Percentiles rank a stretch among this genome's conserved stretches.
These are phyloP conservation scores for Dromius quadrimaculatus DNA, from an alignment of 2,888 invertebrate species.

Conservation along the genomic window DNA sequence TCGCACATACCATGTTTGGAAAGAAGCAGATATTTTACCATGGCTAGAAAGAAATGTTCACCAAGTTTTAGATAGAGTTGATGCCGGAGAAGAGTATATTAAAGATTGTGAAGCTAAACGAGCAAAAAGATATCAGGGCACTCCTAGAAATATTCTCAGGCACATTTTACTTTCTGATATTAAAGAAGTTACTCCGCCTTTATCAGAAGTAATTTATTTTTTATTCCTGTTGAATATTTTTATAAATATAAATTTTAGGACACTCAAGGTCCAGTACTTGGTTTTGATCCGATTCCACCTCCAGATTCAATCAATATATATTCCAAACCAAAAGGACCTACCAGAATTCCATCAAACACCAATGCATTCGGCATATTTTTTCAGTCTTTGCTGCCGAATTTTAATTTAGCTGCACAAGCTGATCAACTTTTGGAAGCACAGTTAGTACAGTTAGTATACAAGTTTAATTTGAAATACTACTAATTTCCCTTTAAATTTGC, in stretches of 20 bases:
- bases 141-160: conserved; percentile 75
- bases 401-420: conserved; percentile 62
- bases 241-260: conserved; percentile 61
- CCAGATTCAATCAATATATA: conserved; percentile 80
- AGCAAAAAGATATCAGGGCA: conserved; percentile 72
- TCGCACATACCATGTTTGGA: conserved; percentile 83
- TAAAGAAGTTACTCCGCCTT: conserved; percentile 73
- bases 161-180: conserved; percentile 81
- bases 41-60: conserved; percentile 84
- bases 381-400: conserved; percentile 79
- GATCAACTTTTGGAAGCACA: conserved; percentile 56
- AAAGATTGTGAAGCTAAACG: conserved; percentile 74
- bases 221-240: conserved; percentile 18
- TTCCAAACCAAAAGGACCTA: conserved; percentile 67
- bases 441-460: background rate
- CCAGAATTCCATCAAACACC: conserved; percentile 58
- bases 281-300: conserved; percentile 85
- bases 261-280: conserved; percentile 72
- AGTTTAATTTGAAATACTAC: too few species aligned
- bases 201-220: conserved; percentile 68
- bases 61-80: conserved; percentile 73
- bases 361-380: conserved; percentile 73
- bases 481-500: too few species aligned
- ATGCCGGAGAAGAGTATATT: conserved; percentile 72
- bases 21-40: conserved; percentile 76